Percentiles rank a stretch among this genome's conserved stretches.
Evolutionary conservation across 2,797 vertebrate genomes (phyloP).

Genomic region (Rousettus madagascariensis): DNA sequence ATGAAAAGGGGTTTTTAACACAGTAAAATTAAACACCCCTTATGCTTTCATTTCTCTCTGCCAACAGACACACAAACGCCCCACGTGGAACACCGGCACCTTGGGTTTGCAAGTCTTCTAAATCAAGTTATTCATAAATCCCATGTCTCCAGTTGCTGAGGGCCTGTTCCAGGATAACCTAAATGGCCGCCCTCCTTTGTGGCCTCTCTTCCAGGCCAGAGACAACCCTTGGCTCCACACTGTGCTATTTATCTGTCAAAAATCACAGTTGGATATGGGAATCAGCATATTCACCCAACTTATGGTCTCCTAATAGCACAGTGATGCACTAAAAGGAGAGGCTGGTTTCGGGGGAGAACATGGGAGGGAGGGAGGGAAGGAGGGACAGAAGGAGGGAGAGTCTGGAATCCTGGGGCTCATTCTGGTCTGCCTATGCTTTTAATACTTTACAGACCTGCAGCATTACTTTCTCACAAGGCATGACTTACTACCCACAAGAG

Average conservation of each 20-base stretch:
- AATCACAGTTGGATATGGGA: not conserved
- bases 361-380: not conserved
- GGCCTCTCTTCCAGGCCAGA: slow-evolving; percentile 31
- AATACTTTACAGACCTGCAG: not conserved
- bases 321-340: not conserved
- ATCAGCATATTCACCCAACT: not conserved
- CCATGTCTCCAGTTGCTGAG: not conserved
- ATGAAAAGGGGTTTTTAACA: slow-evolving; percentile 31
- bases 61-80: slow-evolving; percentile 58
- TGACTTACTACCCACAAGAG: not conserved
- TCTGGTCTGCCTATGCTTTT: not conserved
- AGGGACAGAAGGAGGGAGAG: not conserved
- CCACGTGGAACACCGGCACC: slow-evolving; percentile 11
- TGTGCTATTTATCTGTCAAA: not conserved
- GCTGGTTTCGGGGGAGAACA: not conserved
- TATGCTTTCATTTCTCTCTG: slow-evolving; percentile 26
- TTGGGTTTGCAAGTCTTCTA: slow-evolving; percentile 17
- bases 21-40: slow-evolving; percentile 52
- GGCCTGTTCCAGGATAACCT: slow-evolving; percentile 30
- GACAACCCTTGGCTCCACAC: not conserved
- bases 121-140: slow-evolving; percentile 53
- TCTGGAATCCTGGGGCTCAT: not conserved
- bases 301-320: not conserved
- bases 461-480: not conserved
- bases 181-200: not conserved